Evolutionary conservation across 1,140 invertebrate species (phyloP).

Genomic region (Drosophila nikananu): DNA sequence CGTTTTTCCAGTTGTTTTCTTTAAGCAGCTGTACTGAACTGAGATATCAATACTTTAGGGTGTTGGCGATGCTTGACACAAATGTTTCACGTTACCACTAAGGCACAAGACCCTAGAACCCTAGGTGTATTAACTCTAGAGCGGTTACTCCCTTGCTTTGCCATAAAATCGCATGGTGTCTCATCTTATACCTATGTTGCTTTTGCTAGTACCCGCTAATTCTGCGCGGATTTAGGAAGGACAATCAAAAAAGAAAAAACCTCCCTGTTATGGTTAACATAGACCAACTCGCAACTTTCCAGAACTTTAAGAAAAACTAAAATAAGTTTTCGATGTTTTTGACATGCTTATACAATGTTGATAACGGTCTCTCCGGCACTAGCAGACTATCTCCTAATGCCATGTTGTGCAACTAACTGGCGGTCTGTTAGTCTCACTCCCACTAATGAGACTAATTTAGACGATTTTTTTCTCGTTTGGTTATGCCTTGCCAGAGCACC

Average conservation of each 20-base stretch:
- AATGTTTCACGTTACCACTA: background rate
- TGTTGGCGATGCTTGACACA: background rate
- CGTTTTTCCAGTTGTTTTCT: background rate
- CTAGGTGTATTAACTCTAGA: background rate
- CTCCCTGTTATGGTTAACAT: too few species aligned
- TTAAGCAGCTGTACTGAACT: background rate
- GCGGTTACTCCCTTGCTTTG: background rate
- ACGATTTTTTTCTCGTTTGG: background rate
- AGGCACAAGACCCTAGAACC: background rate
- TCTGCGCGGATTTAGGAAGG: too few species aligned
- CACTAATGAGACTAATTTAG: slow-evolving; percentile 23
- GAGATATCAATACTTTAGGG: background rate
- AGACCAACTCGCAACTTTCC: too few species aligned
- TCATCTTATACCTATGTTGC: too few species aligned
- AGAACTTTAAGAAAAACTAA: background rate
- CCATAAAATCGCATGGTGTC: background rate
- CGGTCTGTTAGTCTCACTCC: background rate
- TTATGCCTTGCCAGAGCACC: background rate
- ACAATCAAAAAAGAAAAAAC: too few species aligned
- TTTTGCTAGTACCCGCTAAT: too few species aligned
- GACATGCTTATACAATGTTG: background rate
- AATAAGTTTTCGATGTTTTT: background rate
- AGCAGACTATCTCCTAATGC: background rate
- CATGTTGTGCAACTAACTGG: background rate
- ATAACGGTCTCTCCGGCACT: background rate